phyloP scores from a whole-genome alignment of 64 coral and sea anemone genomes.

The Dendrophyllia cribrosa region DNA sequence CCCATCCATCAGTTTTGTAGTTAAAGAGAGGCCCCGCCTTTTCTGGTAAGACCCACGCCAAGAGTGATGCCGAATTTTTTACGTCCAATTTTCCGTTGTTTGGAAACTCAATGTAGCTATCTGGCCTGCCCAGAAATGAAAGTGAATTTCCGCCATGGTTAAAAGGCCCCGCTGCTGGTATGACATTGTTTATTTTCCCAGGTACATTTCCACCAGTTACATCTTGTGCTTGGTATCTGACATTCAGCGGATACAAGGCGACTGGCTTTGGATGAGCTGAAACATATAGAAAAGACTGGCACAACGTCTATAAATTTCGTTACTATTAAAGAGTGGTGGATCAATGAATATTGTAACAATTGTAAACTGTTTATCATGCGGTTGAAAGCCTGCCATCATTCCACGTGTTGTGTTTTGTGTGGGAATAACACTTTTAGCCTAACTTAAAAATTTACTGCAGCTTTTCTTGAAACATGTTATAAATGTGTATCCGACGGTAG shows the following conservation, averaged over 20 bases:
- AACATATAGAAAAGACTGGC: background rate
- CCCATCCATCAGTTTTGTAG: constrained; percentile 40
- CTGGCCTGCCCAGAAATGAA: constrained; percentile 1
- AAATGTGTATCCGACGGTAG: too few species aligned
- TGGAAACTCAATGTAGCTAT: constrained; percentile 55
- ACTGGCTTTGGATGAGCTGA: constrained; percentile 3
- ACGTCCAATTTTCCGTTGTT: constrained; percentile 40
- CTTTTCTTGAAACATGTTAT: too few species aligned
- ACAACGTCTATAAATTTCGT: background rate
- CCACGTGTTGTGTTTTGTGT: too few species aligned
- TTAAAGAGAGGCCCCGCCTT: constrained; percentile 34
- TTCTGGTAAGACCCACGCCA: background rate
- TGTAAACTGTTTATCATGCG: too few species aligned
- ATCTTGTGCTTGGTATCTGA: constrained; percentile 6
- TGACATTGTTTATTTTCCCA: background rate
- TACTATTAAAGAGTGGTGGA: background rate
- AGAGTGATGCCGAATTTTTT: constrained; percentile 13
- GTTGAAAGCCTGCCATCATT: too few species aligned
- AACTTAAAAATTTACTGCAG: too few species aligned
- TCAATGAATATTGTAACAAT: too few species aligned
- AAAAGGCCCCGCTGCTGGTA: background rate
- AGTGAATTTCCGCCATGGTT: background rate
- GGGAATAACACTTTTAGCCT: too few species aligned
- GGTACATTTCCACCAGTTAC: constrained; percentile 36
- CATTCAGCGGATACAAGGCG: constrained; percentile 1